Percentiles rank a stretch among this genome's conserved stretches.
Conservation (phyloP, 2,113 vertebrate genomes). For the Erpornis zantholeuca region DNA sequence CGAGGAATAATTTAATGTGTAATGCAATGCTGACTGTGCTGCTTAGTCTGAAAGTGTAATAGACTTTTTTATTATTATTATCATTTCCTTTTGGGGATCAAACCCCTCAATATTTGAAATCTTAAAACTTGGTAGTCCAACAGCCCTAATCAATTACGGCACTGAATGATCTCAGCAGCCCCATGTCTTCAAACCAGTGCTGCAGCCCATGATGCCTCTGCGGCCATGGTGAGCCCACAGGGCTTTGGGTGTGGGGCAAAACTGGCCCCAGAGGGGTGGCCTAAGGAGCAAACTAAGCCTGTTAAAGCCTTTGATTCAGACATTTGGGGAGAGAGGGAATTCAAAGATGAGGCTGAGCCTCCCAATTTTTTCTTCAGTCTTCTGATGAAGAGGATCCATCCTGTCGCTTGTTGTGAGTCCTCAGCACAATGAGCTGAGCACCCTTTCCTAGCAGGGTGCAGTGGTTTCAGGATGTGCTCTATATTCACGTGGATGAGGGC, state of each 20-base stretch:
- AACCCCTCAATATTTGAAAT: not conserved
- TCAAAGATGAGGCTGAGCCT: not conserved
- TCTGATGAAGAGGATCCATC: not conserved
- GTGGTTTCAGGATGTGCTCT: not conserved
- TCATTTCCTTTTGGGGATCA: not conserved
- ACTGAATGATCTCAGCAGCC: not conserved
- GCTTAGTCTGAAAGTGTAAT: not conserved
- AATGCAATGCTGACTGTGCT: conserved; percentile 26
- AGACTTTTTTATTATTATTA: not conserved
- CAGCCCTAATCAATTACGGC: not conserved
- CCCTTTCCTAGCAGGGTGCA: not conserved
- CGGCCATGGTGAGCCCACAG: rapidly evolving
- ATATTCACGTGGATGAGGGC: not conserved
- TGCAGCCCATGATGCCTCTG: rapidly evolving
- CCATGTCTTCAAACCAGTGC: rapidly evolving
- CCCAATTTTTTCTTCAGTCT: not conserved
- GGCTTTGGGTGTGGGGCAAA: not conserved
- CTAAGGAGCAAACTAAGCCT: not conserved
- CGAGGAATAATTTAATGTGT: conserved; percentile 1
- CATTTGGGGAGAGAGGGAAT: not conserved
- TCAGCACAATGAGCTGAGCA: rapidly evolving
- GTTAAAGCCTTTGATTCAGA: not conserved
- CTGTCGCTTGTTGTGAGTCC: rapidly evolving
- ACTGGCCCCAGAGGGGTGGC: not conserved
- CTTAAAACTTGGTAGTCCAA: not conserved